A percentile compares a stretch with the other conserved stretches of the same genome.
Conservation (phyloP, 92 coral and sea anemone species). For the Epizoanthus rinbou region DNA sequence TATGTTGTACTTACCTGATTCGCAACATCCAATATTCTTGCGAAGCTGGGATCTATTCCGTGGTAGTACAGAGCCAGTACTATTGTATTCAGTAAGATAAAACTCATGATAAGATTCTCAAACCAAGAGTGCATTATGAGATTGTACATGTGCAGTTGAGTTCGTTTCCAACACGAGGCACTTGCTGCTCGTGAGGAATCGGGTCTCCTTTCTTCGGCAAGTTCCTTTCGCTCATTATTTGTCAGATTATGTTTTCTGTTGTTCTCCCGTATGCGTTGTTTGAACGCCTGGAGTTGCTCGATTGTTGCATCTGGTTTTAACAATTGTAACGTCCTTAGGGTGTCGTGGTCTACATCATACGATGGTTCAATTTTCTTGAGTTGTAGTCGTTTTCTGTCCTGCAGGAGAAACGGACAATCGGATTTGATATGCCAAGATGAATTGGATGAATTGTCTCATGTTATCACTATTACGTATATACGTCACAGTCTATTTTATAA, state of each 20-base stretch:
- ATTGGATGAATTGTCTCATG: too few relatives aligned
- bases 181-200: background rate
- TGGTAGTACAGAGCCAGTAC: slow-evolving; percentile 47
- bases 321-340: background rate
- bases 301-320: background rate
- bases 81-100: slow-evolving; percentile 44
- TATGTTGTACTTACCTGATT: slow-evolving; percentile 39
- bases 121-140: slow-evolving; percentile 27
- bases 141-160: background rate
- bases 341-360: slow-evolving; percentile 11
- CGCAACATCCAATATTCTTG: slow-evolving; percentile 18
- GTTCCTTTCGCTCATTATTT: background rate
- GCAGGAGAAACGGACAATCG: background rate
- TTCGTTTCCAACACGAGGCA: background rate
- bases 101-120: slow-evolving; percentile 34
- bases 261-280: too few relatives aligned
- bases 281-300: background rate
- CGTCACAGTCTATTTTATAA: too few relatives aligned
- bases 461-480: too few relatives aligned
- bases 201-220: background rate
- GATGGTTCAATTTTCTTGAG: background rate
- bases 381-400: slow-evolving; percentile 4
- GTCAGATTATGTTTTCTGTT: background rate
- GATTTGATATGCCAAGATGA: too few relatives aligned
- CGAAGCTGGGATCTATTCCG: slow-evolving; percentile 36